These are phyloP conservation scores for Caenorhabditis imperialis DNA, from an alignment of 2,888 invertebrate species.

Conservation along the genomic window DNA sequence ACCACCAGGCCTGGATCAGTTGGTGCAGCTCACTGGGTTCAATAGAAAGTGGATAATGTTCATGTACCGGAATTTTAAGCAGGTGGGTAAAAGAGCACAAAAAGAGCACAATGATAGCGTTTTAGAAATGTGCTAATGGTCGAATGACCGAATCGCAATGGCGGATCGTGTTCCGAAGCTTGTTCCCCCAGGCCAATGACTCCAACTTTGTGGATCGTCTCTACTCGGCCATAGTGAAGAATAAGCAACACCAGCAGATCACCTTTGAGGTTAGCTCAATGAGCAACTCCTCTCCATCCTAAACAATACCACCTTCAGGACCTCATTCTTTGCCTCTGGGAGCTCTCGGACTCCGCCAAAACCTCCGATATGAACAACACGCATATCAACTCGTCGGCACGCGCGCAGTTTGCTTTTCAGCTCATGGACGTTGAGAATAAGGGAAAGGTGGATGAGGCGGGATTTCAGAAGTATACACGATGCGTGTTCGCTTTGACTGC, in stretches of 20 bases:
- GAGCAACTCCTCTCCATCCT: too few relatives aligned
- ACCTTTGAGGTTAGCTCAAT: conserved; percentile 69
- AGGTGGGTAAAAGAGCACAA: conserved; percentile 50
- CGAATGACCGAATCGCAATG: conserved; percentile 71
- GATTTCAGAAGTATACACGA: conserved; percentile 65
- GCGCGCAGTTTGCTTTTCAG: conserved; percentile 68
- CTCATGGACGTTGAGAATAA: conserved; percentile 69
- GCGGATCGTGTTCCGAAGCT: conserved; percentile 67
- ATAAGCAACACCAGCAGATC: conserved; percentile 65
- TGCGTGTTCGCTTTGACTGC: conserved; percentile 69
- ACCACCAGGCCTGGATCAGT: conserved; percentile 69
- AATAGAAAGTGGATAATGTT: conserved; percentile 74
- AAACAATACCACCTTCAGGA: conserved; percentile 32
- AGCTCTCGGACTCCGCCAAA: conserved; percentile 58
- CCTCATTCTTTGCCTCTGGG: conserved; percentile 68
- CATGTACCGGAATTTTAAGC: conserved; percentile 75
- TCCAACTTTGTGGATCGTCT: conserved; percentile 71
- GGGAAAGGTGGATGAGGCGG: conserved; percentile 64
- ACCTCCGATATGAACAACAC: conserved; percentile 46
- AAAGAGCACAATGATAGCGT: not conserved
- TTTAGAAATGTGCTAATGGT: conserved; percentile 70
- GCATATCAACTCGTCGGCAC: conserved; percentile 62
- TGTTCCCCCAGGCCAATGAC: conserved; percentile 72
- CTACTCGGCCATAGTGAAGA: conserved; percentile 67
- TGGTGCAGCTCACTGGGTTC: conserved; percentile 68